Percentiles rank a stretch among this genome's conserved stretches.
Conservation (phyloP, 2,113 vertebrate species). For the Marmota monax region DNA sequence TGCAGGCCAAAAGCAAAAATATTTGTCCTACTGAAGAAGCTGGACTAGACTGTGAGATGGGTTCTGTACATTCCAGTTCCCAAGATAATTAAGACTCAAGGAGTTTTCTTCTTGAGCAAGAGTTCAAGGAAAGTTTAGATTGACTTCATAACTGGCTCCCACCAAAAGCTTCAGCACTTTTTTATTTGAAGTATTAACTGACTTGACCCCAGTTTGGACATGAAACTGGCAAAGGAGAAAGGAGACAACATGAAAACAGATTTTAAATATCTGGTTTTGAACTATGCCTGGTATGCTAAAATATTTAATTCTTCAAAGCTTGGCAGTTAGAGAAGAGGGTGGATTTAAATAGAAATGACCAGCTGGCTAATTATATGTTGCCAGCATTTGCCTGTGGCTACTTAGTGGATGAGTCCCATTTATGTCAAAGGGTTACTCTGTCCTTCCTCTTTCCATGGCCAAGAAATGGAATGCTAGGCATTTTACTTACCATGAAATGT, state of each 20-base stretch:
- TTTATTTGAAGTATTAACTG: constrained; percentile 67
- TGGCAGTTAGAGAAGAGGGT: constrained; percentile 69
- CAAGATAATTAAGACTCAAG: constrained; percentile 67
- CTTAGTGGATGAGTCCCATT: constrained; percentile 63
- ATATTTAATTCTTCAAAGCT: constrained; percentile 77
- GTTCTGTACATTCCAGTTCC: constrained; percentile 48
- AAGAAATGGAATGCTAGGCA: constrained; percentile 56
- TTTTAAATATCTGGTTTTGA: constrained; percentile 75
- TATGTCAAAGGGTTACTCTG: constrained; percentile 78
- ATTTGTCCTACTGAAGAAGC: constrained; percentile 55
- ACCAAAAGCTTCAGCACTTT: constrained; percentile 41
- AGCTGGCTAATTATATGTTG: constrained; percentile 80
- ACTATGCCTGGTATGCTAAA: constrained; percentile 71
- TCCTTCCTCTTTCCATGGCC: constrained; percentile 33
- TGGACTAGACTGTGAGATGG: constrained; percentile 63
- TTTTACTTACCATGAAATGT: constrained; percentile 47
- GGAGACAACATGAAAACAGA: constrained; percentile 54
- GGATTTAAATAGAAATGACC: constrained; percentile 75
- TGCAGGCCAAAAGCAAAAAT: constrained; percentile 41
- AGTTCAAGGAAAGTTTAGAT: constrained; percentile 75
- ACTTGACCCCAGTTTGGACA: constrained; percentile 66
- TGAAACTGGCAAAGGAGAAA: constrained; percentile 58
- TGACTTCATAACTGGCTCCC: constrained; percentile 67
- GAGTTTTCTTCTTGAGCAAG: constrained; percentile 71
- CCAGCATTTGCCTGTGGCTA: constrained; percentile 61